These are phyloP conservation scores for Anagrus nilaparvatae DNA, from an alignment of 1,140 invertebrate species.

Conservation along the genomic window DNA sequence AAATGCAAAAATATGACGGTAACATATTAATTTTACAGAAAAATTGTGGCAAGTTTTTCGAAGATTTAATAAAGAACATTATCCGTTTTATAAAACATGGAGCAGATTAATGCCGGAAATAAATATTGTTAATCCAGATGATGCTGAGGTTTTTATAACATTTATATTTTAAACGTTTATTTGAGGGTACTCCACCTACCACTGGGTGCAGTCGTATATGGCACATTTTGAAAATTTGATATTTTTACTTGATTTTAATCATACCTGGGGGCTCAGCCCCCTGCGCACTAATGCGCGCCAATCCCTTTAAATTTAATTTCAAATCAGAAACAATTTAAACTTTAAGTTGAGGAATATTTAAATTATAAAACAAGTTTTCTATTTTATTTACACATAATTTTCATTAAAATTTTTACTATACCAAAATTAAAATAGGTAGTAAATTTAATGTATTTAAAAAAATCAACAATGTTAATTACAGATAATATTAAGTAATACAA, in stretches of 20 bases:
- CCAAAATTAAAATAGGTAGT: background rate
- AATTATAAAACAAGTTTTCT: background rate
- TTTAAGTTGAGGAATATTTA: background rate
- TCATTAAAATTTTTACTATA: background rate
- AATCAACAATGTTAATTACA: background rate
- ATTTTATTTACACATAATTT: too few relatives aligned
- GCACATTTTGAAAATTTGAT: too few relatives aligned
- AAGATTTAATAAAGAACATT: conserved; percentile 16
- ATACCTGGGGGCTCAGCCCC: too few relatives aligned
- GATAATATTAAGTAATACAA: conserved; percentile 53
- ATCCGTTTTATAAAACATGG: conserved; percentile 24
- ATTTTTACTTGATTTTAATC: too few relatives aligned
- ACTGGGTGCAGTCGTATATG: too few relatives aligned
- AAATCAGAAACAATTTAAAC: too few relatives aligned
- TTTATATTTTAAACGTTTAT: too few relatives aligned
- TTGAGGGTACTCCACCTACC: too few relatives aligned
- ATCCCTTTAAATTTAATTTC: too few relatives aligned
- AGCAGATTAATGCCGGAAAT: conserved; percentile 20
- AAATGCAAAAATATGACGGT: too few relatives aligned
- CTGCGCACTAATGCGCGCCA: too few relatives aligned
- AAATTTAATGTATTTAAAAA: conserved; percentile 21
- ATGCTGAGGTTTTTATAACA: conserved; percentile 32
- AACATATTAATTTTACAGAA: conserved; percentile 19
- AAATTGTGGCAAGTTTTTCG: conserved; percentile 17
- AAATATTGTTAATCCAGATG: conserved; percentile 31